Evolutionary conservation across 2,888 invertebrate genomes (phyloP), one percentile per base, ranked within the genome.

Genomic region (Drosophila atripex): DNA sequence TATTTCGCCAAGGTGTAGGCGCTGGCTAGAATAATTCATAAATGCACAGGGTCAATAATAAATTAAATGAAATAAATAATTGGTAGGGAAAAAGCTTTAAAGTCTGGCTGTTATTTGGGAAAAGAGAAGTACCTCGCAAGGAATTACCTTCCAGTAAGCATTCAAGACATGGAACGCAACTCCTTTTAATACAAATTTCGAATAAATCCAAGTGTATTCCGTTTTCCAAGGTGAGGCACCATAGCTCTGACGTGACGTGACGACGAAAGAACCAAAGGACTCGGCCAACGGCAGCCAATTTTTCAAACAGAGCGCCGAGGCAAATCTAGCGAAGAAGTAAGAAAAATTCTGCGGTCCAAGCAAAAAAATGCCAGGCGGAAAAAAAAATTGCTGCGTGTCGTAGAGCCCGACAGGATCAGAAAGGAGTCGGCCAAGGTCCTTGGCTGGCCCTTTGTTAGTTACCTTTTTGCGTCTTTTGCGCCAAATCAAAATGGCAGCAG

Each of bases 321-420:
- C 58, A 69, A 75, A 75, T 58, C 58, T 65, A 50, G 54, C 30
- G 51, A 51, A 61, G 71, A 77, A 78, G 74, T 71, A 87, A 85
- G 84, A 88, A 88, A 85, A 87, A 85, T 88, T 85, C 83, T 85
- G 84, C 88, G 88, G 88, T 85, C 75, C 86, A 85, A 80, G 84
- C 84, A 78, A 69, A 83, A 71, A 75, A 75, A 61, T 51, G 64
- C 53, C 43, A 18, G 64, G 47, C 16, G 41, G 41, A 50, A 60
- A 58, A 45, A 54, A 52, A 25, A 49, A 18, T 76, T 64, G 69
- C 69, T 60, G 54, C 58, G 75, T 63, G 63, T 30, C 30, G 30
- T 28, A 18, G 28, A 18, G 28, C 14, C n/a, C 12, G 11, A 18
- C 28, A 18, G 14, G 9, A 47, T 30, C 16, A 38, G 50, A 43